Evolutionary conservation across 2,113 vertebrate genomes (phyloP), one percentile per base, ranked within the genome.

Genomic region (Zosterops japonicus): DNA sequence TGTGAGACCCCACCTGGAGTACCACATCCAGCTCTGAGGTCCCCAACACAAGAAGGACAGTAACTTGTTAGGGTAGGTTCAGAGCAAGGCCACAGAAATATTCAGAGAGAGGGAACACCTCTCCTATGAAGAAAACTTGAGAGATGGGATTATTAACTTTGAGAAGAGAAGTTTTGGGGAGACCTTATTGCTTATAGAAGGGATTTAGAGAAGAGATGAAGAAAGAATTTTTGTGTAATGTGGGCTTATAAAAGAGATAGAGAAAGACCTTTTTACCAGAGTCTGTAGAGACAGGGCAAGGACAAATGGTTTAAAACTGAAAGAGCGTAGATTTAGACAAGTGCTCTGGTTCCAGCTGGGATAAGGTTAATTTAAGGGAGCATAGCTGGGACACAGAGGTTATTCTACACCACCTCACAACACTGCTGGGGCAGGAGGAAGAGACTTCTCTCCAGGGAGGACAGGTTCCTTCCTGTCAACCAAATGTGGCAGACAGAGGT

Each of bases 11-110:
- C 29, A 61, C 3, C 24, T 69, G 35, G 6, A 56, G 21, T 14
- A 3, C 8, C 57, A 15, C 2, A 1, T 44, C 9, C 36, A 67
- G 7, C 23, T 79, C 12, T 57, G 29, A n/a, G 10, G 8, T 6
- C 3, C 10, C 2, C 36, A 52, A 3, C 2, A 52, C 23, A 31
- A 15, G 2, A 63, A 18, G 3, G 9, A 39, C 14, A 46, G 24
- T 7, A 9, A 52, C 6, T 7, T 67, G 11, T 25, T 35, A 5
- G 6, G 36, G 4, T 0, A 1, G 1, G 52, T 75, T 6, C 77
- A 52, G 46, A 60, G 65, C 11, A 78, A 12, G 12, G 13, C 14
- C 31, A 78, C 3, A 20, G 39, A 78, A 24, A 50, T 28, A 19
- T 44, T 29, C 8, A 59, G 50, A 55, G 16, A 39, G 10, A 6